Percentiles rank a stretch among this genome's conserved stretches.
Conservation (phyloP, 2,888 invertebrate genomes). For the Argyresthia goedartella region DNA sequence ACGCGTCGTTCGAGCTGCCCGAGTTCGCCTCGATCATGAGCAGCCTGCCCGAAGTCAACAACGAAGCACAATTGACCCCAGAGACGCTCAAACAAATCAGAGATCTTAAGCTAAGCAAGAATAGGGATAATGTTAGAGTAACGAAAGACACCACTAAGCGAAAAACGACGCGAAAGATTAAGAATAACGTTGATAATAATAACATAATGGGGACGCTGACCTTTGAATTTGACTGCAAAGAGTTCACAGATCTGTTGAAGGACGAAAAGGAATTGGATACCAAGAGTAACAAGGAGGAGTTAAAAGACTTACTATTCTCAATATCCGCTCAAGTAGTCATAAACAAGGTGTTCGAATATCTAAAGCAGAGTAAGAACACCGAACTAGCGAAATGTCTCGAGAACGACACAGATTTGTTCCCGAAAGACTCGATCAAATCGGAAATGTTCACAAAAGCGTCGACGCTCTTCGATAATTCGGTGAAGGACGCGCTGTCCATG, state of each 20-base stretch:
- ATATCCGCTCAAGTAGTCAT: conserved; percentile 54
- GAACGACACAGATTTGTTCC: conserved; percentile 36
- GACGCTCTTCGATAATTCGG: conserved; percentile 43
- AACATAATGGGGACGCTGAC: conserved; percentile 37
- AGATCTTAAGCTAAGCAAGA: conserved; percentile 48
- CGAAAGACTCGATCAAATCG: conserved; percentile 31
- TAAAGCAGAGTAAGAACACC: conserved; percentile 43
- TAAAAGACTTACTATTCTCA: conserved; percentile 45
- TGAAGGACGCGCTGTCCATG: conserved; percentile 51
- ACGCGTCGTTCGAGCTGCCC: conserved; percentile 47
- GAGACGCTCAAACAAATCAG: conserved; percentile 61
- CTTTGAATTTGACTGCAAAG: conserved; percentile 47
- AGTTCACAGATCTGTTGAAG: conserved; percentile 37
- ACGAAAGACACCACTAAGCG: conserved; percentile 58
- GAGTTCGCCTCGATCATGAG: conserved; percentile 56
- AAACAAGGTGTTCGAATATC: conserved; percentile 51
- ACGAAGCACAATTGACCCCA: conserved; percentile 52
- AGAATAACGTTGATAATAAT: conserved; percentile 36
- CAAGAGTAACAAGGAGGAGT: conserved; percentile 35
- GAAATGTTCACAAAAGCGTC: conserved; percentile 48
- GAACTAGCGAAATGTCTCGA: conserved; percentile 42
- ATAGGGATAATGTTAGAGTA: conserved; percentile 50
- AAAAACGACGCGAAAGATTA: conserved; percentile 43
- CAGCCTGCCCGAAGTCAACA: conserved; percentile 45
- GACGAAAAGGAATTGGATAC: conserved; percentile 45